These are phyloP conservation scores for Calameuta pallipes DNA, from an alignment of 2,888 invertebrate genomes.

Conservation along the genomic window DNA sequence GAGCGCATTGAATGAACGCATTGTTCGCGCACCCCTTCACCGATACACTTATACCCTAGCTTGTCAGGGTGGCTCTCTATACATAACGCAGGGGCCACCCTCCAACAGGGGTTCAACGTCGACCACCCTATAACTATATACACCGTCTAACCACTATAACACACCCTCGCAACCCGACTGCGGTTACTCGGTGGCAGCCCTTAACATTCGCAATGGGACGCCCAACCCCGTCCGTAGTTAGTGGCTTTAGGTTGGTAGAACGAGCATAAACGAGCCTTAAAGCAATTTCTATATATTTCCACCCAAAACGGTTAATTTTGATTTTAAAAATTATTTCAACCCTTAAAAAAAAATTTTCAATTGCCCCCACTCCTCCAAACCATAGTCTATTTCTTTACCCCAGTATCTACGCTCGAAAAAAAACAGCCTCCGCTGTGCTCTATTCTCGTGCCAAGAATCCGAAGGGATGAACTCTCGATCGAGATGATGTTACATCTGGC, in stretches of 20 bases:
- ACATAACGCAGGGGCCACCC: not conserved
- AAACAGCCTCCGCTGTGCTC: not conserved
- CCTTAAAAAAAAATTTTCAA: not conserved
- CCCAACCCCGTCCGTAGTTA: slow-evolving; percentile 17
- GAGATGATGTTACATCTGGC: slow-evolving; percentile 13
- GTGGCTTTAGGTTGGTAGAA: not conserved
- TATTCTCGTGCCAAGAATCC: not conserved
- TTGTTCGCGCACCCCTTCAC: slow-evolving; percentile 63
- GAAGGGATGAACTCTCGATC: not conserved
- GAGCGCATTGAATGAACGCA: slow-evolving; percentile 64
- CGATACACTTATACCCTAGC: slow-evolving; percentile 50
- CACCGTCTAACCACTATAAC: slow-evolving; percentile 22
- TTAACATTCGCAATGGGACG: slow-evolving; percentile 37
- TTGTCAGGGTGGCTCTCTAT: not conserved
- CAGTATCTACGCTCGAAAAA: too few relatives aligned
- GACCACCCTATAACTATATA: slow-evolving; percentile 13
- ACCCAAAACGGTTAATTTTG: not conserved
- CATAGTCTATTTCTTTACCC: too few relatives aligned
- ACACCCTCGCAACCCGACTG: slow-evolving; percentile 25
- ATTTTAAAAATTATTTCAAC: not conserved
- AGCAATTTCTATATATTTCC: not conserved
- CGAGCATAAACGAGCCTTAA: not conserved
- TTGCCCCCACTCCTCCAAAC: too few relatives aligned
- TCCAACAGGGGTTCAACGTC: slow-evolving; percentile 6
- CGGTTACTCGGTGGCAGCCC: slow-evolving; percentile 34